phyloP scores from a whole-genome alignment of 2,113 vertebrate species.

The Gallinago media region DNA sequence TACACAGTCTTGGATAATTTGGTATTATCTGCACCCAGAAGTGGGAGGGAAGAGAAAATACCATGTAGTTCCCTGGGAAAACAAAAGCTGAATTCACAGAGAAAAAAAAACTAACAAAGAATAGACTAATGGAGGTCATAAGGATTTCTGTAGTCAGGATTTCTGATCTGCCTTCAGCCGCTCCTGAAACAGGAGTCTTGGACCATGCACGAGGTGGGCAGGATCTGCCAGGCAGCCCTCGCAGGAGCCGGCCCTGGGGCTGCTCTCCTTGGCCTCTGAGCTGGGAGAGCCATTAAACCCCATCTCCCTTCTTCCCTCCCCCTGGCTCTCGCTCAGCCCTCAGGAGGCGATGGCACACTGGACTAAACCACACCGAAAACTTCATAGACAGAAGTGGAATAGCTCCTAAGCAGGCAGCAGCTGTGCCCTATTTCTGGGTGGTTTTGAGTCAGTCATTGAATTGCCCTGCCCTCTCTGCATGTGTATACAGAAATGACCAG shows the following conservation, averaged over 20 bases:
- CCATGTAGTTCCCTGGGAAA: not conserved
- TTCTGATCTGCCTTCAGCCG: not conserved
- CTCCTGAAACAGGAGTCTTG: not conserved
- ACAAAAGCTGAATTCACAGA: not conserved
- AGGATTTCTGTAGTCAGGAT: not conserved
- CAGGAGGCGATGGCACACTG: accelerated
- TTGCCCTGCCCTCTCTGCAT: not conserved
- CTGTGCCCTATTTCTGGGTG: not conserved
- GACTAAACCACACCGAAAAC: not conserved
- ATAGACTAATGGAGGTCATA: not conserved
- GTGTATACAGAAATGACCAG: not conserved
- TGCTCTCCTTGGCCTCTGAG: accelerated
- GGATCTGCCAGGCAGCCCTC: not conserved
- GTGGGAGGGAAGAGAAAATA: not conserved
- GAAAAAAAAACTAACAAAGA: not conserved
- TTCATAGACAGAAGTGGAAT: not conserved
- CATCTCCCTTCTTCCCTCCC: not conserved
- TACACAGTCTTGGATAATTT: not conserved
- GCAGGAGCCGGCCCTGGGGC: not conserved
- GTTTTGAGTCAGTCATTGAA: not conserved
- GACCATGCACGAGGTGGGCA: accelerated
- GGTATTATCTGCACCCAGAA: not conserved
- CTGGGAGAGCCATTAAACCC: not conserved
- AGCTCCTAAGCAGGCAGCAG: not conserved
- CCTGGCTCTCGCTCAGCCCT: not conserved